Evolutionary conservation across 2,113 vertebrate genomes (phyloP).

Genomic region (Anser cygnoides): DNA sequence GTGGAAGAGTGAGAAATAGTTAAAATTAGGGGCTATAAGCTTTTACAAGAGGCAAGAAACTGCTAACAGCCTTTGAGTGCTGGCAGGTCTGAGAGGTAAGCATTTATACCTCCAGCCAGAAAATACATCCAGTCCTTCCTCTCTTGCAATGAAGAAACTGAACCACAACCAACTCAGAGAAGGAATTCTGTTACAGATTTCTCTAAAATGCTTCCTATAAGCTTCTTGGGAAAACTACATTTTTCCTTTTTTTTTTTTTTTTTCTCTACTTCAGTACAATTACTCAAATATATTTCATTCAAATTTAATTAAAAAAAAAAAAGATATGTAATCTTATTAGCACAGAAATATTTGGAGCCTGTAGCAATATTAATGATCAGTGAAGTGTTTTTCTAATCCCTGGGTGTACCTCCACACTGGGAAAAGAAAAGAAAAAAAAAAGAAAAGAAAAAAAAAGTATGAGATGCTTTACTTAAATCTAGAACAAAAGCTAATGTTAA

Average conservation of each 20-base stretch:
- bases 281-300: not conserved
- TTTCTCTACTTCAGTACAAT: not conserved
- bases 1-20: not conserved
- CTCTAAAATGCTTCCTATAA: not conserved
- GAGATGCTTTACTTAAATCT: not conserved
- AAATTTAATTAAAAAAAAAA: not conserved
- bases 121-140: not conserved
- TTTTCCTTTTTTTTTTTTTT: not conserved
- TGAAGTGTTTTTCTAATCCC: not conserved
- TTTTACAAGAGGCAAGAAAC: not conserved
- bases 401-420: not conserved
- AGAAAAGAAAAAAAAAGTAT: not conserved
- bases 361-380: not conserved
- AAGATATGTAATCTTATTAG: not conserved
- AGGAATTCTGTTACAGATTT: not conserved
- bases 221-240: not conserved
- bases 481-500: not conserved
- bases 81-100: not conserved
- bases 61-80: not conserved
- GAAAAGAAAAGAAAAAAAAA: not conserved
- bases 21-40: not conserved
- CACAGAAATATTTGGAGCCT: not conserved
- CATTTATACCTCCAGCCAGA: not conserved
- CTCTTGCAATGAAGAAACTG: not conserved
- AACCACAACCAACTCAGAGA: not conserved